Evolutionary conservation across 2,113 vertebrate genomes (phyloP).

Genomic region (Tetrax tetrax): DNA sequence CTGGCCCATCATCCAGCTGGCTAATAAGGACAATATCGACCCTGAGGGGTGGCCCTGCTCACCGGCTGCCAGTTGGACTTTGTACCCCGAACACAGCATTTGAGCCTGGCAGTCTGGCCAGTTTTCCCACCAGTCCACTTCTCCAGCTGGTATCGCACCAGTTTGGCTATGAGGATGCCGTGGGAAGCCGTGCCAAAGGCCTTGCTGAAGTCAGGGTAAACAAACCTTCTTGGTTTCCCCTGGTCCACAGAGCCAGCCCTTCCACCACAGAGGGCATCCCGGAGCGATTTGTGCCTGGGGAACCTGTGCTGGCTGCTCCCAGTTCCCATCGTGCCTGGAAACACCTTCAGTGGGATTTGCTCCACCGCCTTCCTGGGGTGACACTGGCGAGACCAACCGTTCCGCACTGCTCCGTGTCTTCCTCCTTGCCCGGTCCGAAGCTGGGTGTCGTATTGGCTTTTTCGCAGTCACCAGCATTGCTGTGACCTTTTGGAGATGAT

Average conservation of each 20-base stretch:
- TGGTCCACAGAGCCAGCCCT: neutral
- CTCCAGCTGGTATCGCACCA: rapidly evolving
- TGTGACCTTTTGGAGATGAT: rapidly evolving
- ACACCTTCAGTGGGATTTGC: neutral
- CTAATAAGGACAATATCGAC: rapidly evolving
- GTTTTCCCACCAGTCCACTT: rapidly evolving
- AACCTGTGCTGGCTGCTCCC: neutral
- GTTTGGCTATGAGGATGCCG: rapidly evolving
- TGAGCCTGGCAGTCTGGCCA: neutral
- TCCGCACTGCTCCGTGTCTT: rapidly evolving
- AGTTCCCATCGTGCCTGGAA: neutral
- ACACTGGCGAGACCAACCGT: neutral
- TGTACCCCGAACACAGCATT: rapidly evolving
- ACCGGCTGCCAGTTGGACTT: neutral
- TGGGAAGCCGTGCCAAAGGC: neutral
- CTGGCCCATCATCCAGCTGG: neutral
- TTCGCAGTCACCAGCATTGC: neutral
- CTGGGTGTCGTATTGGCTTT: neutral
- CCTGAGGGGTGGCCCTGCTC: neutral
- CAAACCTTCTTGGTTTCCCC: rapidly evolving
- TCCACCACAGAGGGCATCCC: neutral
- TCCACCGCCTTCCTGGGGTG: neutral
- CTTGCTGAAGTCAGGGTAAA: neutral
- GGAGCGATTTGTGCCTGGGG: neutral
- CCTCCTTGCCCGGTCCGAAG: neutral